Evolutionary conservation across 2,888 invertebrate genomes (phyloP).

Genomic region (Lordiphosa andalusiaca): DNA sequence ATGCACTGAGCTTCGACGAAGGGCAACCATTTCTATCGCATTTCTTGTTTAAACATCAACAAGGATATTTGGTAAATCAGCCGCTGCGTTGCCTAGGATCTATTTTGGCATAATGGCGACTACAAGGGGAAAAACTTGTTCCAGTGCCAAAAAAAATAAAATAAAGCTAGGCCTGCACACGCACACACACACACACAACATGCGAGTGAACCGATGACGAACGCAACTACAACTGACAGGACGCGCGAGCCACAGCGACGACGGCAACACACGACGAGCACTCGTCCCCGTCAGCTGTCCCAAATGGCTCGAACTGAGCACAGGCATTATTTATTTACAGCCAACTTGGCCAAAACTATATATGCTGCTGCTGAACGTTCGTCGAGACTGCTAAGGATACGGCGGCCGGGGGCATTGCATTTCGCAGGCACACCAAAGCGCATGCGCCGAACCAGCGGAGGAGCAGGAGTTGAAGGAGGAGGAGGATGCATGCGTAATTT

Average conservation of each 20-base stretch:
- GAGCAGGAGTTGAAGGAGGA: no score
- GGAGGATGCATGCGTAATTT: slow-evolving; percentile 29
- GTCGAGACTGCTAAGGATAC: slow-evolving; percentile 17
- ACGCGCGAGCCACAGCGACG: slow-evolving; percentile 28
- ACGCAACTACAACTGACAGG: slow-evolving; percentile 57
- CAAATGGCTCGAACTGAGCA: background rate
- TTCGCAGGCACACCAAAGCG: slow-evolving; percentile 21
- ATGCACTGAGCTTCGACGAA: background rate
- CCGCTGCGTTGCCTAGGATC: slow-evolving; percentile 16
- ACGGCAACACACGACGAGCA: slow-evolving; percentile 15
- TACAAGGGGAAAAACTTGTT: slow-evolving; percentile 6
- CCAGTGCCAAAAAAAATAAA: slow-evolving; percentile 3
- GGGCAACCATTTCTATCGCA: no score
- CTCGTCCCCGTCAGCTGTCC: slow-evolving; percentile 31
- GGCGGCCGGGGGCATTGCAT: slow-evolving; percentile 17
- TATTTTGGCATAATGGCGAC: background rate
- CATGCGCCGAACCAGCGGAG: slow-evolving; percentile 29
- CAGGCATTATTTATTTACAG: slow-evolving; percentile 35
- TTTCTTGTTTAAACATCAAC: background rate
- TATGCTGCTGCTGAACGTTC: slow-evolving; percentile 17
- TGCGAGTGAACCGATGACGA: slow-evolving; percentile 41
- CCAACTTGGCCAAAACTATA: slow-evolving; percentile 22
- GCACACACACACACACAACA: slow-evolving; percentile 25
- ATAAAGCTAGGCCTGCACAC: background rate
- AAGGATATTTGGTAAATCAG: background rate